A percentile compares a stretch with the other conserved stretches of the same genome.
Conservation (phyloP, 23 tunicate species). For the Styela plicata region DNA sequence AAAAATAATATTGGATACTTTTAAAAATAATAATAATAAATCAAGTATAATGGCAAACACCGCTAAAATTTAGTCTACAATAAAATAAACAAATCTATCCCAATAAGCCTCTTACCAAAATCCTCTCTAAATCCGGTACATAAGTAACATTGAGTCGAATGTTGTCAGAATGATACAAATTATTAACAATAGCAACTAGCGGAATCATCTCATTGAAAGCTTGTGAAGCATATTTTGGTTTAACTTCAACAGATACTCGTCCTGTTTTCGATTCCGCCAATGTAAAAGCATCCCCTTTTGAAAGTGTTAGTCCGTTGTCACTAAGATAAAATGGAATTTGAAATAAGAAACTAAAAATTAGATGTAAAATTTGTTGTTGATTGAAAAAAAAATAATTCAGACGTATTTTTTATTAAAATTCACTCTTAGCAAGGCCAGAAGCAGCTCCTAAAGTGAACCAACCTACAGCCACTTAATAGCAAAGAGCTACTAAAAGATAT, state of each 20-base stretch:
- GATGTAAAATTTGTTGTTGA: too few relatives aligned
- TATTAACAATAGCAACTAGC: conserved; percentile 37
- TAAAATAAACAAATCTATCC: too few relatives aligned
- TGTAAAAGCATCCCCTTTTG: conserved; percentile 44
- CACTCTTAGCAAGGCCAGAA: too few relatives aligned
- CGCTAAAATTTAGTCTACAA: too few relatives aligned
- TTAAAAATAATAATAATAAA: too few relatives aligned
- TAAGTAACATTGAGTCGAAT: conserved; percentile 44
- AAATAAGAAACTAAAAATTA: background rate
- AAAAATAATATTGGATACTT: too few relatives aligned
- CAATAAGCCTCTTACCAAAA: conserved; percentile 36
- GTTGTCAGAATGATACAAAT: conserved; percentile 33
- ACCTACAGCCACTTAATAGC: too few relatives aligned
- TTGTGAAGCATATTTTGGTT: conserved; percentile 15
- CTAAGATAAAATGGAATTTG: conserved; percentile 13
- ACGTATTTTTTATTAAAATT: too few relatives aligned
- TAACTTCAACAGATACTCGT: conserved; percentile 17
- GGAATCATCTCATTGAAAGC: conserved; percentile 29
- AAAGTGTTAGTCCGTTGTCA: conserved; percentile 25
- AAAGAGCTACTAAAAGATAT: too few relatives aligned
- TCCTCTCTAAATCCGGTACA: conserved; percentile 47
- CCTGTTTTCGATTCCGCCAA: conserved; percentile 25
- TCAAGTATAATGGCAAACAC: too few relatives aligned
- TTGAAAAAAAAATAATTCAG: too few relatives aligned
- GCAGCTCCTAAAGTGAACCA: too few relatives aligned